Conservation (phyloP, 2,113 vertebrate species). For the Sander lucioperca region DNA sequence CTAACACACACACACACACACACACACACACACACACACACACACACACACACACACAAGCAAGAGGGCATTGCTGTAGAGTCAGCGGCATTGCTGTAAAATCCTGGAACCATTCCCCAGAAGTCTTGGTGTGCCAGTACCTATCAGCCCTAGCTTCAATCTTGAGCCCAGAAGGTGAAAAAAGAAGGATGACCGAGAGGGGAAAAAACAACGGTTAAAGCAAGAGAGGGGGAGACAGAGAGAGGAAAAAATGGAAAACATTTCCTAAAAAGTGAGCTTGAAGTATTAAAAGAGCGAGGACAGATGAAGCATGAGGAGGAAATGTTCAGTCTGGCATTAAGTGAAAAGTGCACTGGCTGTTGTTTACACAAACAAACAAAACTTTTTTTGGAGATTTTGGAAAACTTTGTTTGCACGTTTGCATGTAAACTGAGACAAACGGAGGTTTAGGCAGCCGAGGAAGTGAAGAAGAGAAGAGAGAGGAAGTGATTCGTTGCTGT, state of each 20-base stretch:
- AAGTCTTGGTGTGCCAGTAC: conserved; percentile 35
- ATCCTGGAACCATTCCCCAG: conserved; percentile 30
- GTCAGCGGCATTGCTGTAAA: conserved; percentile 8
- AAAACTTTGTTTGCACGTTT: too few species aligned
- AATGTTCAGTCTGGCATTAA: neutral
- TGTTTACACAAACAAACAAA: neutral
- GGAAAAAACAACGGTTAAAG: neutral
- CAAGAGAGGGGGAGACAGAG: too few species aligned
- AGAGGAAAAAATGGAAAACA: neutral
- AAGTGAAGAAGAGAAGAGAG: too few species aligned
- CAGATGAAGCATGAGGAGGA: neutral
- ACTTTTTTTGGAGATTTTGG: too few species aligned
- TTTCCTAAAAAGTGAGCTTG: neutral
- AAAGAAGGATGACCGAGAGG: neutral
- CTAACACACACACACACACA: conserved; percentile 16
- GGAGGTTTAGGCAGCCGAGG: too few species aligned
- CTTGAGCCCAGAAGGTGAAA: conserved; percentile 23
- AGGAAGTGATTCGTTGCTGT: too few species aligned
- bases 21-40: conserved; percentile 2
- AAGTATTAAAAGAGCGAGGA: neutral
- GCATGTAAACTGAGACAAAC: too few species aligned
- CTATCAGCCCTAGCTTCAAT: conserved; percentile 38
- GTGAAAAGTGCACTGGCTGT: neutral
- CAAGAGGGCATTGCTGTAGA: conserved; percentile 3
- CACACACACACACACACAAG: neutral